Base-by-base conservation (phyloP, 2,113 vertebrate species). In the Upupa epops region DNA sequence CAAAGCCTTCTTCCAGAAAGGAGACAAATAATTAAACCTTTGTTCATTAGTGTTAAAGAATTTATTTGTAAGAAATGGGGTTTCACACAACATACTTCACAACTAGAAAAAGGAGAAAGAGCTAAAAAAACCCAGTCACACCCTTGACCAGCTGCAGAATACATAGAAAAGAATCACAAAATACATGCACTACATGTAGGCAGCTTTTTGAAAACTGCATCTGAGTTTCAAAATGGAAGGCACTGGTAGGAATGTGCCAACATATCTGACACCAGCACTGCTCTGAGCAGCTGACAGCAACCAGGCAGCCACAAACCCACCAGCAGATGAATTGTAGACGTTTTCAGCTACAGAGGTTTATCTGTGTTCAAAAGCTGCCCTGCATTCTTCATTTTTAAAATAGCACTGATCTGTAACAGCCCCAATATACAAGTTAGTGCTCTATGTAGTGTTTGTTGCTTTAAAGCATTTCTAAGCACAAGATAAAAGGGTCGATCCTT, bases 1-100 rank as follows among this genome's bases (percentile, higher is more conserved):
- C 77, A 78, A 88, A 93, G 81, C 48, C 45, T 66, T 90, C 83
- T 87, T 93, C 87, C 37, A 90, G 55, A 58, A 59, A 69, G 59
- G 78, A 80, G 77, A n/a, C 78, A 84, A 84, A 94, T 86, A 92
- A 96, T 94, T 25, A 42, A 91, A 81, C 69, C 89, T 90, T 86
- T 88, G 89, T 96, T 97, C 89, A 65, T 18, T 59, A 77, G 63
- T 11, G 7, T 51, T 87, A 91, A 84, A 94, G 65, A 94, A 88
- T 6, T 21, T 56, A 92, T 77, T 95, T 90, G 71, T 87, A 93
- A 94, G 93, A 92, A 91, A 88, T 7, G 11, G 24, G 37, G 65
- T 80, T 90, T 93, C 75, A 69, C n/a, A 58, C 40, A 93, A 84
- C 45, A 25, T 55, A 92, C 78, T 85, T 91, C 92, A 91, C 88